These are phyloP conservation scores for Ctenoplectra terminalis DNA, from an alignment of 1,140 invertebrate species.

Conservation along the genomic window DNA sequence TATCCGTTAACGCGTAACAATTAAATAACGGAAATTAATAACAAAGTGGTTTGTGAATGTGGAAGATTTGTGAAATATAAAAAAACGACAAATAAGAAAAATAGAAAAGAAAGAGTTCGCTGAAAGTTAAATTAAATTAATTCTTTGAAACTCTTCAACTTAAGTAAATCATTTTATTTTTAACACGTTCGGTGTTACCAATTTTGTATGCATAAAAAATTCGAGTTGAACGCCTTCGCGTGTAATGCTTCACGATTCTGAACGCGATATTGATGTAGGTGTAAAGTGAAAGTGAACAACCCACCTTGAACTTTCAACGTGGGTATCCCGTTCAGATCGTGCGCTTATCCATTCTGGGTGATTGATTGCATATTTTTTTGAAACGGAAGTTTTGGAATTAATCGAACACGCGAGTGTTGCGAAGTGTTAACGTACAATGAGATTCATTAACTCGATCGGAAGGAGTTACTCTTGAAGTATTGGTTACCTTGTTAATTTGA, in stretches of 20 bases:
- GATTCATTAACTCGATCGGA: neutral
- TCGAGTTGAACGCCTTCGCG: neutral
- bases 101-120: too few relatives aligned
- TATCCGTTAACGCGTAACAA: too few relatives aligned
- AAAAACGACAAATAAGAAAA: too few relatives aligned
- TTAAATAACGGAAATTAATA: too few relatives aligned
- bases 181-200: neutral
- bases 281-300: conserved; percentile 16
- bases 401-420: neutral
- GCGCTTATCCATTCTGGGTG: neutral
- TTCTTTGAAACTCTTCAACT: too few relatives aligned
- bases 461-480: neutral
- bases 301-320: conserved; percentile 7
- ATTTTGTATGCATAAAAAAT: neutral
- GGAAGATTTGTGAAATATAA: too few relatives aligned
- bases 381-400: neutral
- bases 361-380: neutral
- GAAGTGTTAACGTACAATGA: neutral
- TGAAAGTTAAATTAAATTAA: too few relatives aligned
- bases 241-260: neutral
- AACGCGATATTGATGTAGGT: neutral
- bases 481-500: neutral
- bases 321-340: neutral
- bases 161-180: too few relatives aligned
- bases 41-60: too few relatives aligned